A percentile compares a stretch with the other conserved stretches of the same genome.
These are phyloP conservation scores for Mastomys coucha DNA, from an alignment of 2,113 vertebrate species.

Conservation along the genomic window DNA sequence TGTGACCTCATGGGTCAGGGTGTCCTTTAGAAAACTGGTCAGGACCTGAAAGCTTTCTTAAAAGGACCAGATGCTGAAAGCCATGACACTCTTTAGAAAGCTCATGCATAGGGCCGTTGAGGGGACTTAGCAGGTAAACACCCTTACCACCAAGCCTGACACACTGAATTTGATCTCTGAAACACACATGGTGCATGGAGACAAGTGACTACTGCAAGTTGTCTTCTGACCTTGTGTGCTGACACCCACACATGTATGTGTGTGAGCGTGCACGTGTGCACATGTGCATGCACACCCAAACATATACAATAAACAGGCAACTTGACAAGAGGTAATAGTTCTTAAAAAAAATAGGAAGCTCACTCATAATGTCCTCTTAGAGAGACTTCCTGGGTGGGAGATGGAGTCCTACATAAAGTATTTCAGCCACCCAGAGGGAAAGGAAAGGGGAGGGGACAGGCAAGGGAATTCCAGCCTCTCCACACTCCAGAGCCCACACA, in stretches of 20 bases:
- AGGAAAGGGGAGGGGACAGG: not conserved
- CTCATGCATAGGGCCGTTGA: not conserved
- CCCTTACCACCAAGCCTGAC: not conserved
- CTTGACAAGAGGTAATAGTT: not conserved
- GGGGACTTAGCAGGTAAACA: not conserved
- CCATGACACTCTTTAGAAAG: not conserved
- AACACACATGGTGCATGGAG: not conserved
- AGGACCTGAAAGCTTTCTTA: not conserved
- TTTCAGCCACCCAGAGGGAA: rapidly evolving
- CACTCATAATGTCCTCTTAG: not conserved
- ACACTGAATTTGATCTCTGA: not conserved
- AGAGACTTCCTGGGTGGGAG: not conserved
- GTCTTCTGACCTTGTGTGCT: not conserved
- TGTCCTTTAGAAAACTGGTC: not conserved
- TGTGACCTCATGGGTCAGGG: not conserved
- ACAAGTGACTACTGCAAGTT: not conserved
- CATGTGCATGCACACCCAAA: not conserved
- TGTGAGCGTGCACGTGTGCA: not conserved
- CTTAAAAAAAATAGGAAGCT: not conserved
- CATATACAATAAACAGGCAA: not conserved
- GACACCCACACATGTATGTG: not conserved
- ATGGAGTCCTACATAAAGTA: too few relatives aligned
- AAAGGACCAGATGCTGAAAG: not conserved
- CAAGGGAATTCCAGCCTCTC: not conserved
- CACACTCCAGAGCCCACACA: not conserved